A percentile compares a stretch with the other conserved stretches of the same genome.
These are phyloP conservation scores for Halictus rubicundus DNA, from an alignment of 1,140 invertebrate genomes.

Conservation along the genomic window DNA sequence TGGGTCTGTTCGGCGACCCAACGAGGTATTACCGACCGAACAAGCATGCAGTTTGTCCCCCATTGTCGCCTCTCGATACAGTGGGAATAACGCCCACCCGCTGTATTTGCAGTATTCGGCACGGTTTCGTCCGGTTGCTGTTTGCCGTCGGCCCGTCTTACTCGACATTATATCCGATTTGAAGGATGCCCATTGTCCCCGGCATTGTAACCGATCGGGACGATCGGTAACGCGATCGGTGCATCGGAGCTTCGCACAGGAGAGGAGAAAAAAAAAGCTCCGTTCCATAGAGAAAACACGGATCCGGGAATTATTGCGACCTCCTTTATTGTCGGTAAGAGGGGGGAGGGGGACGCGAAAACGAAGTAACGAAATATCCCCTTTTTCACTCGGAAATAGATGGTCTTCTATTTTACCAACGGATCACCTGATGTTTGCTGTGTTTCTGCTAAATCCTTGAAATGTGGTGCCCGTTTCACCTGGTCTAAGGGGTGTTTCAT, in stretches of 20 bases:
- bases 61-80: conserved; percentile 73
- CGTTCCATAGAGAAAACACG: background rate
- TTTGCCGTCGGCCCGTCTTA: conserved; percentile 66
- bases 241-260: background rate
- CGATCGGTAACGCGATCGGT: conserved; percentile 47
- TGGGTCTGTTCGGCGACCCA: conserved; percentile 75
- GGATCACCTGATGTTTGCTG: background rate
- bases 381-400: background rate
- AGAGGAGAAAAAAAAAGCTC: background rate
- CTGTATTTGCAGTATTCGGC: conserved; percentile 68
- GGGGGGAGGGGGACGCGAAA: background rate
- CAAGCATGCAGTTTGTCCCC: conserved; percentile 77
- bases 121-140: conserved; percentile 61
- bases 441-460: background rate
- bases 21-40: conserved; percentile 78
- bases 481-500: background rate
- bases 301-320: background rate
- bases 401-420: background rate
- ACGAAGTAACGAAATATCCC: background rate
- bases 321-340: background rate
- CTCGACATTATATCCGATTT: conserved; percentile 65
- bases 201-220: conserved; percentile 27
- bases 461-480: background rate
- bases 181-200: conserved; percentile 59
- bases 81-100: conserved; percentile 73